A percentile compares a stretch with the other conserved stretches of the same genome.
phyloP scores from a whole-genome alignment of 2,888 invertebrate species.

The Trissonchulus latispiculum region DNA sequence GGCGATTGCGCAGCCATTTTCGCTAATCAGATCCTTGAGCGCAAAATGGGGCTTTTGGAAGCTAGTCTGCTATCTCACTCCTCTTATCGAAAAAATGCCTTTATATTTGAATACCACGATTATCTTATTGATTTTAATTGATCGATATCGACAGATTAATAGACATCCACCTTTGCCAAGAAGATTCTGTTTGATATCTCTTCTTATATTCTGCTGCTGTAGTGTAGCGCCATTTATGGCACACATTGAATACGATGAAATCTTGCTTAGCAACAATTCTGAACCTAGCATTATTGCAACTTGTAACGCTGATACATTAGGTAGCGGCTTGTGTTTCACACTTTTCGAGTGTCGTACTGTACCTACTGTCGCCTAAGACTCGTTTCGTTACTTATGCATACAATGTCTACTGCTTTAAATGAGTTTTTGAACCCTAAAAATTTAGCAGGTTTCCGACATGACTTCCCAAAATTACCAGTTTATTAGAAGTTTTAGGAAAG shows the following conservation, averaged over 20 bases:
- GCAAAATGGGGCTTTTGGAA: background rate
- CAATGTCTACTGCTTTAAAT: too few relatives aligned
- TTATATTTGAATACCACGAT: background rate
- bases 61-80: background rate
- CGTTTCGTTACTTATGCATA: too few relatives aligned
- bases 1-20: background rate
- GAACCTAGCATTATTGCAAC: too few relatives aligned
- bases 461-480: too few relatives aligned
- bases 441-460: too few relatives aligned
- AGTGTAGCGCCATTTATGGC: background rate
- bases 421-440: too few relatives aligned
- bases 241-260: background rate
- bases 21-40: background rate
- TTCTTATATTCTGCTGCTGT: background rate
- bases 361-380: too few relatives aligned
- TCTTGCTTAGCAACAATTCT: too few relatives aligned
- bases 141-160: background rate
- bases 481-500: too few relatives aligned
- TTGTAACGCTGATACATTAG: too few relatives aligned
- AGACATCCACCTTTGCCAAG: background rate
- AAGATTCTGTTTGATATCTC: background rate
- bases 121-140: background rate
- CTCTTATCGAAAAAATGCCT: background rate
- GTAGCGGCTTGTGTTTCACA: too few relatives aligned
- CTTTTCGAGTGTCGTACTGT: too few relatives aligned